Evolutionary conservation across 2,113 vertebrate genomes (phyloP).

Genomic region (Phyllopteryx taeniolatus): DNA sequence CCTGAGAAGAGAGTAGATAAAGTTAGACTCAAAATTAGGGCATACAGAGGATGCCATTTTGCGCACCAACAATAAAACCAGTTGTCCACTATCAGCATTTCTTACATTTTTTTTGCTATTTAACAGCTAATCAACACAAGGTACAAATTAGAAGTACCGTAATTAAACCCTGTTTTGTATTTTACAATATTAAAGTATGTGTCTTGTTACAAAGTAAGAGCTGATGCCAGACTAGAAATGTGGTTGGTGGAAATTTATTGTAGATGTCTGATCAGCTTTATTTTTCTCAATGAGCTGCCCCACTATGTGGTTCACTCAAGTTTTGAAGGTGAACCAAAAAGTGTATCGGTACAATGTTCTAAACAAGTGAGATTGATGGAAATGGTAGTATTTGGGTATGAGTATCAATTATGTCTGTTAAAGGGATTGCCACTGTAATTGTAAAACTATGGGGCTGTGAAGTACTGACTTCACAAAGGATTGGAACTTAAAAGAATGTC

Average conservation of each 20-base stretch:
- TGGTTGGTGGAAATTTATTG: background rate
- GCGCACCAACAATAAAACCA: no score
- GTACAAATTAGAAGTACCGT: background rate
- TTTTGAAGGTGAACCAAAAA: background rate
- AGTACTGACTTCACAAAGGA: background rate
- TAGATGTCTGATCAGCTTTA: background rate
- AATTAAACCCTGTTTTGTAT: background rate
- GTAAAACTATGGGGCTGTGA: background rate
- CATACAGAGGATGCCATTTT: background rate
- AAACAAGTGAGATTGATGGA: background rate
- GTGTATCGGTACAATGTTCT: no score
- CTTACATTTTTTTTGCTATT: no score
- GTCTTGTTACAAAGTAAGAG: background rate
- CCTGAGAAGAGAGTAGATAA: constrained; percentile 60
- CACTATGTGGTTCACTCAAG: background rate
- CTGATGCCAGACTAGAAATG: background rate
- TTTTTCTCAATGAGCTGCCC: background rate
- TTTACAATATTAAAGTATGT: background rate
- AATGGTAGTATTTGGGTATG: background rate
- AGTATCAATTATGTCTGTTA: background rate
- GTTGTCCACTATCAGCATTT: no score
- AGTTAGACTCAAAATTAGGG: background rate
- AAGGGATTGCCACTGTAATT: background rate
- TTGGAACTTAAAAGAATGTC: background rate
- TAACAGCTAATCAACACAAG: no score